These are phyloP conservation scores for Uropetala carovei DNA, from an alignment of 2,888 invertebrate species.

Conservation along the genomic window DNA sequence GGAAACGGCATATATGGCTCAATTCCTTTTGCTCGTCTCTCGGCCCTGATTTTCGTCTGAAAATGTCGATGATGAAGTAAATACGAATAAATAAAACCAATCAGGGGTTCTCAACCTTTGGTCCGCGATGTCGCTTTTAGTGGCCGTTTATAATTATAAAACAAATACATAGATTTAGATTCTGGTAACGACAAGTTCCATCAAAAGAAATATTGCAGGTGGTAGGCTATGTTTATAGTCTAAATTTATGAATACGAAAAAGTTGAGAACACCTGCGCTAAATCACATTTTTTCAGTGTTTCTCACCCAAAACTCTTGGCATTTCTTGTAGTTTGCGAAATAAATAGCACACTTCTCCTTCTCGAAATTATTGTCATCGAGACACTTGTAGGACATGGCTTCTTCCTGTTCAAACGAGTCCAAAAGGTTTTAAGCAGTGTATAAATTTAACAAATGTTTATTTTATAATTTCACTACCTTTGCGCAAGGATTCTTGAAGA, in stretches of 20 bases:
- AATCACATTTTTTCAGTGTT: neutral
- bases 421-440: neutral
- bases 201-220: neutral
- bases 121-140: conserved; percentile 15
- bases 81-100: conserved; percentile 83
- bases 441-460: neutral
- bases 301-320: conserved; percentile 90
- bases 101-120: conserved; percentile 80
- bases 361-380: conserved; percentile 82
- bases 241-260: too few species aligned
- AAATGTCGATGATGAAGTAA: conserved; percentile 74
- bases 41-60: conserved; percentile 77
- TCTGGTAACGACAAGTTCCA: neutral
- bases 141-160: conserved; percentile 75
- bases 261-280: too few species aligned
- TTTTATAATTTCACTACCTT: neutral
- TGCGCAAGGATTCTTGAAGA: conserved; percentile 46
- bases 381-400: conserved; percentile 83
- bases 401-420: conserved; percentile 81
- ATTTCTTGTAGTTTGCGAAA: conserved; percentile 87
- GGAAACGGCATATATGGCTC: conserved; percentile 82
- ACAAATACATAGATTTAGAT: conserved; percentile 78
- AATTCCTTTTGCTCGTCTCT: conserved; percentile 81
- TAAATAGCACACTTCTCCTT: conserved; percentile 81
- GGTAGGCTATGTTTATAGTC: neutral